phyloP scores from a whole-genome alignment of 2,113 vertebrate species.

The Pteruthius melanotis region DNA sequence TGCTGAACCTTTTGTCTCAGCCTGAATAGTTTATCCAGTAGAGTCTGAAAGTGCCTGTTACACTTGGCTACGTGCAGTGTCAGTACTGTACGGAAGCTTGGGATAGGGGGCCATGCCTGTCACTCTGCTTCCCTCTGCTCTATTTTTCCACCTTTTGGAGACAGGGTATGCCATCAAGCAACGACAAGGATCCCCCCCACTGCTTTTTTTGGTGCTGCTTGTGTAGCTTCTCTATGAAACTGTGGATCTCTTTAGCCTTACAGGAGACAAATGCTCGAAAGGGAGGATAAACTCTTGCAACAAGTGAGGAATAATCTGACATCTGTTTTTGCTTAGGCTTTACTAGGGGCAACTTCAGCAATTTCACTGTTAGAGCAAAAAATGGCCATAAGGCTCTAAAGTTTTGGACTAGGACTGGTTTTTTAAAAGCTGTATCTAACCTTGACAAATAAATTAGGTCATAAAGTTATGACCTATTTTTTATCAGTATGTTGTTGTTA shows the following conservation, averaged over 20 bases:
- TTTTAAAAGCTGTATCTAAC: background rate
- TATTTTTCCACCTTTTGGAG: background rate
- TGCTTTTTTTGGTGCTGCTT: background rate
- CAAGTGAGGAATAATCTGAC: background rate
- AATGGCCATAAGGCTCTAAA: background rate
- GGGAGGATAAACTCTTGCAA: background rate
- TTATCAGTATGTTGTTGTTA: conserved; percentile 22
- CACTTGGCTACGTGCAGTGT: background rate
- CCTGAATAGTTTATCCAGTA: background rate
- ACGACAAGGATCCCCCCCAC: background rate
- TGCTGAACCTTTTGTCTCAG: background rate
- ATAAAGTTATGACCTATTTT: background rate
- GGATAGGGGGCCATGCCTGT: background rate
- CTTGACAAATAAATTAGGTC: background rate
- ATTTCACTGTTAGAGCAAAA: background rate
- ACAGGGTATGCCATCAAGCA: background rate
- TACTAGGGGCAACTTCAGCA: background rate
- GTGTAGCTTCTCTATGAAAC: background rate
- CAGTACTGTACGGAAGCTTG: background rate
- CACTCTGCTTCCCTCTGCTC: background rate
- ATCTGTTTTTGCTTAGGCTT: background rate
- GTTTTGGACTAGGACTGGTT: background rate
- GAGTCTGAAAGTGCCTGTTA: background rate
- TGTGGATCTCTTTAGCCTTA: background rate
- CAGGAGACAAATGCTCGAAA: background rate